These are phyloP conservation scores for Coptodon rendalli DNA, from an alignment of 2,113 vertebrate genomes.

Conservation along the genomic window DNA sequence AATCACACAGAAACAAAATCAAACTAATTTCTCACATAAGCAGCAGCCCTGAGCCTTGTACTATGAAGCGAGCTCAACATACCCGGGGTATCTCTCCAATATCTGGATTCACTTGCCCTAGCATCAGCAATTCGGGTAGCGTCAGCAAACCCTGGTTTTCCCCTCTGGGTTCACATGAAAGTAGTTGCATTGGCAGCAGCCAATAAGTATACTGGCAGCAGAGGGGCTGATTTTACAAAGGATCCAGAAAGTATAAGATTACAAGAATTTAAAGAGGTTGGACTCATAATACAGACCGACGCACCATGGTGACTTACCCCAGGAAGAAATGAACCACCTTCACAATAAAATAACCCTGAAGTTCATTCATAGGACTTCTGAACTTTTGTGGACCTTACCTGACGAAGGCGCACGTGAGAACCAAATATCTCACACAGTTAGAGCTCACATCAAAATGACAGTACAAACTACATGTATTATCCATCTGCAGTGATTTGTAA, in stretches of 20 bases:
- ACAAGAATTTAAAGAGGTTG: neutral
- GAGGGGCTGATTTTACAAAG: neutral
- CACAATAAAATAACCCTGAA: neutral
- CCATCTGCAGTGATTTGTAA: neutral
- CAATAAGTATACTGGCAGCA: neutral
- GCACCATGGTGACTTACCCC: neutral
- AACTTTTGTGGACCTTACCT: neutral
- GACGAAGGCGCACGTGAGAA: neutral
- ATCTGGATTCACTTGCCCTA: neutral
- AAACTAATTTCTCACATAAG: neutral
- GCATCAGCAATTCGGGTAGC: neutral
- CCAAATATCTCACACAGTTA: neutral
- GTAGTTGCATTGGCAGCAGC: neutral
- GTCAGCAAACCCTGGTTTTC: neutral
- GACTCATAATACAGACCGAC: neutral
- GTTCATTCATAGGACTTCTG: neutral
- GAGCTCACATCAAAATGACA: neutral
- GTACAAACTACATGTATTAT: neutral
- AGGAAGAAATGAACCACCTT: neutral
- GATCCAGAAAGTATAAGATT: neutral
- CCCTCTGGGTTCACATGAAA: neutral
- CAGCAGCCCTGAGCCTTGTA: neutral
- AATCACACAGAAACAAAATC: neutral
- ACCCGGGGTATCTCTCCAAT: neutral
- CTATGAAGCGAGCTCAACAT: neutral